Evolutionary conservation across 2,113 vertebrate species (phyloP), one percentile per base, ranked within the genome.

Genomic region (Mesitornis unicolor): DNA sequence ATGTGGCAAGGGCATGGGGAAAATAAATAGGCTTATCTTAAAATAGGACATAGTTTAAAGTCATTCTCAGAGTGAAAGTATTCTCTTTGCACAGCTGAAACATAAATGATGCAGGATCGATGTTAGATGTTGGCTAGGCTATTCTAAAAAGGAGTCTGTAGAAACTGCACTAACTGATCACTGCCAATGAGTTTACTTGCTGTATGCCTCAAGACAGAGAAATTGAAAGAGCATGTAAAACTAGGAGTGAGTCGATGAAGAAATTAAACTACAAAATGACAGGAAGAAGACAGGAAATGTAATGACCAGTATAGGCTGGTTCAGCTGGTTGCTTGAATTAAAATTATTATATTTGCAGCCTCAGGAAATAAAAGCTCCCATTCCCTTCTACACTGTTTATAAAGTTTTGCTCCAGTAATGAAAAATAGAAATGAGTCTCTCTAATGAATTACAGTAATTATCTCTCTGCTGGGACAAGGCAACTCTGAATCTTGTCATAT

Each of bases 371-470:
- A 93, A 90, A 96, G 43, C 51, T 86, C 64, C 65, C 35, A 25
- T 76, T 95, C 71, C 29, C 63, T 96, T 88, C 82, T 45, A 80
- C 35, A 77, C 6, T 86, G 71, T 94, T 96, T 95, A 59, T 88
- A 70, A 90, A 93, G 79, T 88, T 92, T 90, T 92, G 38, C 38
- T 94, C 36, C 64, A 75, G 50, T 95, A 96, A 95, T 95, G 92
- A 93, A 89, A 97, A 95, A 96, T 94, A 61, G 68, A 92, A 96
- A 96, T 94, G 17, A 92, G 36, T 11, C 29, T 94, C 93, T 95
- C 79, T 71, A 93, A 95, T 90, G 95, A 96, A 90, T 95, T 95
- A 84, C 11, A 82, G 76, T 83, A 94, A 95, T 96, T 96, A 96
- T 86, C 50, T 91, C 73, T 92, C 95, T 95, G 61, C 76, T 95